Conservation (phyloP, 2,888 invertebrate genomes). For the Nowickia ferox region DNA sequence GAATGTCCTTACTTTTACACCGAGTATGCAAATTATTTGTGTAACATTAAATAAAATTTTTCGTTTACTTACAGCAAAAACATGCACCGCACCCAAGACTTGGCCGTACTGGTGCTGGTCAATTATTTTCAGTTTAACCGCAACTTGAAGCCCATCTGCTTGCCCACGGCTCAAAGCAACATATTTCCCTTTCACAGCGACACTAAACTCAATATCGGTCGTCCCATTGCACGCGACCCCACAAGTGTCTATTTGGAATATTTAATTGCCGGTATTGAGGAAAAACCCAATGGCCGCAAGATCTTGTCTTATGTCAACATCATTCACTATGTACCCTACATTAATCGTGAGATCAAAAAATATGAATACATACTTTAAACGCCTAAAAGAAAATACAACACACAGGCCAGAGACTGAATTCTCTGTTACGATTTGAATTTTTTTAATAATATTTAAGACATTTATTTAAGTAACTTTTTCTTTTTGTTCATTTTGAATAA, state of each 20-base stretch:
- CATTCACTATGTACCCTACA: slow-evolving; percentile 43
- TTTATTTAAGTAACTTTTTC: slow-evolving; percentile 74
- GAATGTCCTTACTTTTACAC: no score
- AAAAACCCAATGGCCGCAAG: slow-evolving; percentile 14
- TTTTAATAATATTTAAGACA: slow-evolving; percentile 72
- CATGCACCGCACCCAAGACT: slow-evolving; percentile 29
- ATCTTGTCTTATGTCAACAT: slow-evolving; percentile 52
- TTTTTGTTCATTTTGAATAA: slow-evolving; percentile 64
- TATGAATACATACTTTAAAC: slow-evolving; percentile 39
- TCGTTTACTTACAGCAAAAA: slow-evolving; percentile 43
- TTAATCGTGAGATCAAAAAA: slow-evolving; percentile 45
- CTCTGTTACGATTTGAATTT: slow-evolving; percentile 35
- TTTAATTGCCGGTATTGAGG: slow-evolving; percentile 55
- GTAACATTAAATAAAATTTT: no score
- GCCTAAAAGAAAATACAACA: background rate
- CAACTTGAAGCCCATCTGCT: slow-evolving; percentile 72
- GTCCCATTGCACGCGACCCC: slow-evolving; percentile 42
- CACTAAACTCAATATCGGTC: slow-evolving; percentile 53
- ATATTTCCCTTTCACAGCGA: slow-evolving; percentile 35
- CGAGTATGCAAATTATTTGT: no score
- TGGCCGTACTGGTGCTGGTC: slow-evolving; percentile 71
- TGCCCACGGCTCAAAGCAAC: slow-evolving; percentile 64
- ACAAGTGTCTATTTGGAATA: slow-evolving; percentile 50
- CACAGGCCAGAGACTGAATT: slow-evolving; percentile 21
- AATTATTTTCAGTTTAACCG: slow-evolving; percentile 72